Conservation (phyloP, 2,888 invertebrate genomes). For the Griposia aprilina region DNA sequence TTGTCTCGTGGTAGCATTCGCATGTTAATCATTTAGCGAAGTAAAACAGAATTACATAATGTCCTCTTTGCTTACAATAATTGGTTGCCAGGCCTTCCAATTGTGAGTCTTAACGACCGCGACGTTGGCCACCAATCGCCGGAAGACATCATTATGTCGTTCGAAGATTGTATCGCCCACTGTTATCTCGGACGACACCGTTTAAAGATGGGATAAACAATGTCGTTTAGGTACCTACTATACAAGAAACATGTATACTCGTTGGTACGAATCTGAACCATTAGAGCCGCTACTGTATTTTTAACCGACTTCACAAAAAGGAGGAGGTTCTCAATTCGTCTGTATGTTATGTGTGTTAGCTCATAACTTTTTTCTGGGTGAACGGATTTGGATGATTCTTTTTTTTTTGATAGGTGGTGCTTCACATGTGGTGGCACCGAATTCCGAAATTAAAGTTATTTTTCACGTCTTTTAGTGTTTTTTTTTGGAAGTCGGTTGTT, state of each 20-base stretch:
- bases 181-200: conserved; percentile 5
- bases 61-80: conserved; percentile 5
- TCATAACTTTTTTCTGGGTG: too few relatives aligned
- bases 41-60: background rate
- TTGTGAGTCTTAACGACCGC: conserved; percentile 29
- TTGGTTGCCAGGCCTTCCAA: conserved; percentile 9
- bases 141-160: conserved; percentile 50
- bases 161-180: conserved; percentile 37
- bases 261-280: background rate
- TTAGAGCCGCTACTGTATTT: background rate
- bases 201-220: conserved; percentile 31
- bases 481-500: too few relatives aligned
- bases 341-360: too few relatives aligned
- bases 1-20: background rate
- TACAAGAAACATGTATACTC: conserved; percentile 3
- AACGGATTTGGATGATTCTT: too few relatives aligned
- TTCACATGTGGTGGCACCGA: too few relatives aligned
- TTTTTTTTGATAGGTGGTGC: too few relatives aligned
- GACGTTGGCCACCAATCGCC: conserved; percentile 39
- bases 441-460: too few relatives aligned
- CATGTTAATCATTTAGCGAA: background rate
- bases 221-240: background rate
- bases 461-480: too few relatives aligned
- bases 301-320: too few relatives aligned
- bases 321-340: too few relatives aligned